Percentiles rank a stretch among this genome's conserved stretches.
Conservation (phyloP, 1,140 invertebrate species). For the Sycophaga agraensis region DNA sequence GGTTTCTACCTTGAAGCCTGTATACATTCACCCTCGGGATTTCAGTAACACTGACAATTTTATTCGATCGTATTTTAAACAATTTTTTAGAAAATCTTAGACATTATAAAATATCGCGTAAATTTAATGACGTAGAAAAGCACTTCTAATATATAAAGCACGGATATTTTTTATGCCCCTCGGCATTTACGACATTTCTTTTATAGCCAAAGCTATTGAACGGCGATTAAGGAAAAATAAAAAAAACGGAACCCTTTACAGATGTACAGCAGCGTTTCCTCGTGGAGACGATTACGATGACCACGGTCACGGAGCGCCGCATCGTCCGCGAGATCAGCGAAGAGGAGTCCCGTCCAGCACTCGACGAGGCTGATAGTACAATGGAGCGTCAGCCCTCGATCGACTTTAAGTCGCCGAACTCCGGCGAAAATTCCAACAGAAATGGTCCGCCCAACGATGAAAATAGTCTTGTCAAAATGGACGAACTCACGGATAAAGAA, state of each 20-base stretch:
- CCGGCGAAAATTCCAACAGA: constrained; percentile 15
- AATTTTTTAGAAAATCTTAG: no score
- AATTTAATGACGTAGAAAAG: no score
- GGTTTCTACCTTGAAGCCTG: neutral
- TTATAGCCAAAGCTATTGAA: no score
- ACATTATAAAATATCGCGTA: no score
- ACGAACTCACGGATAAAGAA: constrained; percentile 21
- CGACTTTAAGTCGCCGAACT: constrained; percentile 18
- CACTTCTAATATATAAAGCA: no score
- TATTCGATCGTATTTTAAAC: no score
- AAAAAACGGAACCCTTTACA: neutral
- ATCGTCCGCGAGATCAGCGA: constrained; percentile 61
- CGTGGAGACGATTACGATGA: constrained; percentile 70
- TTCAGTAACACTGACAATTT: no score
- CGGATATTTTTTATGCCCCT: no score
- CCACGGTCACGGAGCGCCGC: constrained; percentile 67
- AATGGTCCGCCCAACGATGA: constrained; percentile 2
- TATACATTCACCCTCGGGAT: neutral
- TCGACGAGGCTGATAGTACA: constrained; percentile 34
- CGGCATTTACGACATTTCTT: no score
- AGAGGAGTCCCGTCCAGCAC: constrained; percentile 35
- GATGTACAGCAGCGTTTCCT: constrained; percentile 63
- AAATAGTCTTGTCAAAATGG: neutral
- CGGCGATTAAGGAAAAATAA: no score
- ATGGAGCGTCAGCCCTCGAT: neutral